Conservation (phyloP, 2,113 vertebrate species). For the Chrysochloris asiatica region DNA sequence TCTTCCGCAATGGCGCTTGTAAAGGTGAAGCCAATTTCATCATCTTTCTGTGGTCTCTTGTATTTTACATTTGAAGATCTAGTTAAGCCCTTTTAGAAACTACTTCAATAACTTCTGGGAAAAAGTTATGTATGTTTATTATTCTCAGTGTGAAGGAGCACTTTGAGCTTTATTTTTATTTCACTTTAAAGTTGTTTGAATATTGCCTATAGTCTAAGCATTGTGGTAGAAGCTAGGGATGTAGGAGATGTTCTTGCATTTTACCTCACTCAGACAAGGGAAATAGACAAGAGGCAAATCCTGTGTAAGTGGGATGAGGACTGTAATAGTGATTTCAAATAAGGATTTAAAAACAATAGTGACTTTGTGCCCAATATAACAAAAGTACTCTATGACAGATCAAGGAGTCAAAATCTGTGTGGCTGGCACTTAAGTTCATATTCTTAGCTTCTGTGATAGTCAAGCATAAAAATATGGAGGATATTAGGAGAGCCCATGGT, state of each 20-base stretch:
- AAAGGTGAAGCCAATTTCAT: not conserved
- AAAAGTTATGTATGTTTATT: conserved; percentile 5
- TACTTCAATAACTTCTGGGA: not conserved
- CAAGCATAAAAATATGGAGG: not conserved
- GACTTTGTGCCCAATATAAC: not conserved
- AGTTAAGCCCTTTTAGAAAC: not conserved
- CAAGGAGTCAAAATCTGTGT: not conserved
- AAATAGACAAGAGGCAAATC: not conserved
- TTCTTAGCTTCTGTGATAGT: not conserved
- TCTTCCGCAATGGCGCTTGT: not conserved
- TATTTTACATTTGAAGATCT: not conserved
- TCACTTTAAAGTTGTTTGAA: not conserved
- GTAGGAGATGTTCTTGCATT: not conserved
- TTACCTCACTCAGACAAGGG: not conserved
- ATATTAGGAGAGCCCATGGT: too few relatives aligned
- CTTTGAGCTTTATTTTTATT: conserved; percentile 2
- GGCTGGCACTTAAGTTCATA: not conserved
- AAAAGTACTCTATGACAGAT: not conserved
- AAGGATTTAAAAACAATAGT: not conserved
- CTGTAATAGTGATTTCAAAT: not conserved
- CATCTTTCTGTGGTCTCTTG: not conserved
- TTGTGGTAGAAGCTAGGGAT: not conserved
- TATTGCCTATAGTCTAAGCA: not conserved
- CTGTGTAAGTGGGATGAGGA: not conserved
- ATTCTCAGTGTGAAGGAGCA: not conserved